Percentiles rank a stretch among this genome's conserved stretches.
Conservation (phyloP, 64 coral and sea anemone genomes). For the Montipora efflorescens region DNA sequence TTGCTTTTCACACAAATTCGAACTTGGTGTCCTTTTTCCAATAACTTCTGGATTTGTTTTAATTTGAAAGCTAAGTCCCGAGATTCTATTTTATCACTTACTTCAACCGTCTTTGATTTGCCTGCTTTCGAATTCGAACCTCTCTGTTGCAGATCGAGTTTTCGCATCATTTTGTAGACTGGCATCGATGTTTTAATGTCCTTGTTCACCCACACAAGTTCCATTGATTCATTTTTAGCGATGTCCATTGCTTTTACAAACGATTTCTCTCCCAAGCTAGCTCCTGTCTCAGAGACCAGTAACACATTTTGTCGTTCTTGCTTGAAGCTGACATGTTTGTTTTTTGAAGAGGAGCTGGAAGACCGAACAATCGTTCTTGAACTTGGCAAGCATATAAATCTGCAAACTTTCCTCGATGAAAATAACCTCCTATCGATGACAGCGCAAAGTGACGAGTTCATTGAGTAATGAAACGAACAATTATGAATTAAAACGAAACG, state of each 20-base stretch:
- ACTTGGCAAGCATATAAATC: background rate
- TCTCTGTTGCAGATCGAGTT: background rate
- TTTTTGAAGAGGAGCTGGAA: background rate
- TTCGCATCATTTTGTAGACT: background rate
- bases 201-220: conserved; percentile 23
- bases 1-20: conserved; percentile 20
- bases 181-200: background rate
- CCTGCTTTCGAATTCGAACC: conserved; percentile 10
- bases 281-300: conserved; percentile 9
- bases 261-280: conserved; percentile 9
- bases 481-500: background rate
- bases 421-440: background rate
- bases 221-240: background rate
- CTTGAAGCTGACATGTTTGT: background rate
- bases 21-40: conserved; percentile 43
- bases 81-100: conserved; percentile 28
- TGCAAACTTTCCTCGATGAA: background rate
- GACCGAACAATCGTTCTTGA: conserved; percentile 7
- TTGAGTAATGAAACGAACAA: background rate
- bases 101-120: conserved; percentile 12
- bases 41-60: background rate
- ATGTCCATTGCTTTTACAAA: background rate
- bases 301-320: background rate
- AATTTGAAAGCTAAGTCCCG: conserved; percentile 22
- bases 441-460: background rate